Evolutionary conservation across 2,113 vertebrate genomes (phyloP).

Genomic region (Alectura lathami): DNA sequence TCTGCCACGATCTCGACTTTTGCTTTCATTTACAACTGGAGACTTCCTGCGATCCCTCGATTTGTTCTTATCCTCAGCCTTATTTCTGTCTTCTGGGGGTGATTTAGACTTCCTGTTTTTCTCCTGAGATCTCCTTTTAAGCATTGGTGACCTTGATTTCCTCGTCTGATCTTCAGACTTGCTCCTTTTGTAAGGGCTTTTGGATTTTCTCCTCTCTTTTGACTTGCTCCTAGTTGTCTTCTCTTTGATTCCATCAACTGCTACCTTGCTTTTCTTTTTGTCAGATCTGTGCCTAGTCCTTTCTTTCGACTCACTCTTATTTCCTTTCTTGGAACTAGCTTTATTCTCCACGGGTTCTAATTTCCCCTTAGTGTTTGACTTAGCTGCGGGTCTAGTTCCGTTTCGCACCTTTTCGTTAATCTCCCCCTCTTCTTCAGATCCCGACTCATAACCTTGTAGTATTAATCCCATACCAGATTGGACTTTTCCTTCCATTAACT

Average conservation of each 20-base stretch:
- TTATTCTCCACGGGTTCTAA: slow-evolving; percentile 88
- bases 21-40: slow-evolving; percentile 79
- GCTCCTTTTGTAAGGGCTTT: slow-evolving; percentile 83
- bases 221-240: slow-evolving; percentile 86
- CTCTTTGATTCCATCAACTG: slow-evolving; percentile 77
- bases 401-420: slow-evolving; percentile 88
- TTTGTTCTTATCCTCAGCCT: slow-evolving; percentile 77
- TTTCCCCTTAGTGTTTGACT: slow-evolving; percentile 84
- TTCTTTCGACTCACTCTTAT: slow-evolving; percentile 89
- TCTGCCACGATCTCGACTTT: slow-evolving; percentile 83
- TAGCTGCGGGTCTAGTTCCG: slow-evolving; percentile 83
- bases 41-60: slow-evolving; percentile 82
- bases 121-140: slow-evolving; percentile 80
- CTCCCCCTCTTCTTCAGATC: slow-evolving; percentile 95
- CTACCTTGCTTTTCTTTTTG: slow-evolving; percentile 85
- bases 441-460: slow-evolving; percentile 96
- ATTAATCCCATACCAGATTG: slow-evolving; percentile 99
- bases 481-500: slow-evolving; percentile 97
- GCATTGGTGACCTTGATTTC: slow-evolving; percentile 82
- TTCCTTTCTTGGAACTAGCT: slow-evolving; percentile 84
- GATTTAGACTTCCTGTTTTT: slow-evolving; percentile 80
- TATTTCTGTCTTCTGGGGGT: slow-evolving; percentile 77
- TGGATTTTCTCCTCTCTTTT: slow-evolving; percentile 87
- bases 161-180: slow-evolving; percentile 84
- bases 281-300: slow-evolving; percentile 87